Conservation (phyloP, 2,888 invertebrate genomes). For the Azorinus chamasolen region DNA sequence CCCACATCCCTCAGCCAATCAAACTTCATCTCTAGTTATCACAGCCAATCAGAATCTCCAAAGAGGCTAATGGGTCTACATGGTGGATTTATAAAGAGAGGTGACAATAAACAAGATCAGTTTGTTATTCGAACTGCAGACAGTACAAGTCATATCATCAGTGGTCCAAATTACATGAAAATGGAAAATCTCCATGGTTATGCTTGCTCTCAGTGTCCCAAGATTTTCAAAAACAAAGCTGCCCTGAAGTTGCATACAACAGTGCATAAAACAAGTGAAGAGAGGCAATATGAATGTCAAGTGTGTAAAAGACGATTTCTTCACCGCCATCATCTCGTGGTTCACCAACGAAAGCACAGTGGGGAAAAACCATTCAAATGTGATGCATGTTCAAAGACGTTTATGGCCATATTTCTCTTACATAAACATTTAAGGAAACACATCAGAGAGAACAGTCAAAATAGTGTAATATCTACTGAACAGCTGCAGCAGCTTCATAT, state of each 20-base stretch:
- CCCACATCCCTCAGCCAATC: not conserved
- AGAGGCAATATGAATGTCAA: slow-evolving; percentile 56
- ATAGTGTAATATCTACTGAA: slow-evolving; percentile 43
- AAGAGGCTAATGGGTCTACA: not conserved
- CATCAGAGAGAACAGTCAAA: slow-evolving; percentile 50
- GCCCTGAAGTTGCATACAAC: slow-evolving; percentile 60
- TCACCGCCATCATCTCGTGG: slow-evolving; percentile 60
- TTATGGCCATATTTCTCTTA: slow-evolving; percentile 63
- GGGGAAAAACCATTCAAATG: slow-evolving; percentile 63
- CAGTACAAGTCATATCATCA: slow-evolving; percentile 11
- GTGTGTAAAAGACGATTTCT: slow-evolving; percentile 55
- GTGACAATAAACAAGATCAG: slow-evolving; percentile 28
- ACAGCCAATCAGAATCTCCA: not conserved
- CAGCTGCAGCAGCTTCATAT: slow-evolving; percentile 53
- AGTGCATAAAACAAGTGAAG: slow-evolving; percentile 60
- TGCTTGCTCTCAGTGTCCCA: slow-evolving; percentile 48
- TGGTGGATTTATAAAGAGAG: slow-evolving; percentile 20
- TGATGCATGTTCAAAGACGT: slow-evolving; percentile 57
- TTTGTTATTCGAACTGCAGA: slow-evolving; percentile 39
- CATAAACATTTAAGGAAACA: slow-evolving; percentile 64
- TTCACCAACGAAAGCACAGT: slow-evolving; percentile 62
- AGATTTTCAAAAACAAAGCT: slow-evolving; percentile 61
- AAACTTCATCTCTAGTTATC: slow-evolving; percentile 4
- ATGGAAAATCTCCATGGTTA: slow-evolving; percentile 28
- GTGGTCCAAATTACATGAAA: slow-evolving; percentile 1